Evolutionary conservation across 2,797 vertebrate genomes (phyloP).

Genomic region (Neopelma chrysocephalum): DNA sequence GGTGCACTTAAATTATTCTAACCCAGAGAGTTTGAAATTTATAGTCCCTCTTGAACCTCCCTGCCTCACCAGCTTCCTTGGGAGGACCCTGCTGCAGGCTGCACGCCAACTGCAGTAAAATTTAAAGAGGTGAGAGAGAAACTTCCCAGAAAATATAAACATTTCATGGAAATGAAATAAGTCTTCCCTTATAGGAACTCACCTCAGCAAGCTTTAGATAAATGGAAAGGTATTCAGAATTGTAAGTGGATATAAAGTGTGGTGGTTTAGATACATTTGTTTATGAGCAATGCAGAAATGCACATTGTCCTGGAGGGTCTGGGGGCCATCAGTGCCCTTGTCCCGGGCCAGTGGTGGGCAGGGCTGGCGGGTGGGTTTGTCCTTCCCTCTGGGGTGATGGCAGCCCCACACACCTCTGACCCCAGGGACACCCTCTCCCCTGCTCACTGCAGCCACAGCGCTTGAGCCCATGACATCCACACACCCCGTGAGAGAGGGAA

Average conservation of each 20-base stretch:
- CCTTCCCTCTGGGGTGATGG: background rate
- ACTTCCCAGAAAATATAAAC: slow-evolving; percentile 92
- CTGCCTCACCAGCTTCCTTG: slow-evolving; percentile 85
- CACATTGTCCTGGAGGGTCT: background rate
- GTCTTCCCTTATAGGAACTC: slow-evolving; percentile 75
- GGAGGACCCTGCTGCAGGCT: slow-evolving; percentile 87
- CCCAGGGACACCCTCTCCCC: background rate
- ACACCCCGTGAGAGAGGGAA: background rate
- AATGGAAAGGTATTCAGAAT: slow-evolving; percentile 67
- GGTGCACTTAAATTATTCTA: slow-evolving; percentile 74
- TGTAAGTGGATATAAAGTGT: slow-evolving; percentile 58
- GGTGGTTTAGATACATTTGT: slow-evolving; percentile 51
- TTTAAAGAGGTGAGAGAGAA: slow-evolving; percentile 99
- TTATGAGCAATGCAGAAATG: slow-evolving; percentile 44
- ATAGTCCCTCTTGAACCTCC: slow-evolving; percentile 83
- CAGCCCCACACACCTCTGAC: background rate
- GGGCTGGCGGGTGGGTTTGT: accelerated
- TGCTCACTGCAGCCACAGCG: background rate
- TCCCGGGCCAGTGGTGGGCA: accelerated
- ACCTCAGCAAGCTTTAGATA: slow-evolving; percentile 65
- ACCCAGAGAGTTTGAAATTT: slow-evolving; percentile 84
- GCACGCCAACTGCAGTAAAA: slow-evolving; percentile 91
- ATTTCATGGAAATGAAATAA: slow-evolving; percentile 87
- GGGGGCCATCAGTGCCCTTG: background rate
- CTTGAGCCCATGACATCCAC: background rate